phyloP scores from a whole-genome alignment of 2,888 invertebrate genomes.

The Automeris io region DNA sequence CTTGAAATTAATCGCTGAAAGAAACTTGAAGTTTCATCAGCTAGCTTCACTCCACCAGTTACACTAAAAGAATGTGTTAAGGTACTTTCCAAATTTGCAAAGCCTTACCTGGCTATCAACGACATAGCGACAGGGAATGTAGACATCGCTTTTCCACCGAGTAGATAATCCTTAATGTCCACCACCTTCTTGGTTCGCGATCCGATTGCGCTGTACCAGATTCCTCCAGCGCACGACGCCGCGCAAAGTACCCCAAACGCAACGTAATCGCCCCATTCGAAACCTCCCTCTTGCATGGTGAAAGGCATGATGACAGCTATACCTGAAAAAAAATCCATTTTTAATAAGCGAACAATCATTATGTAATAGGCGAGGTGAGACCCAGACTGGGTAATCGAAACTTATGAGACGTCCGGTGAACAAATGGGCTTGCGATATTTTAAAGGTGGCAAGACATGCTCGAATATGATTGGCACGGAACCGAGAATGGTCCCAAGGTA shows the following conservation, averaged over 20 bases:
- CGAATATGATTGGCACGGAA: too few species aligned
- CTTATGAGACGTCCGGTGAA: too few species aligned
- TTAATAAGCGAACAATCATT: too few species aligned
- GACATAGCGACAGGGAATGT: slow-evolving; percentile 92
- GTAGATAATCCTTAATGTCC: slow-evolving; percentile 83
- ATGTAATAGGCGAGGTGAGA: too few species aligned
- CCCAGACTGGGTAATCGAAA: too few species aligned
- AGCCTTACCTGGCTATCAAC: slow-evolving; percentile 84
- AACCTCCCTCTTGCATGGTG: slow-evolving; percentile 59
- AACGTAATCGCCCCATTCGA: slow-evolving; percentile 73
- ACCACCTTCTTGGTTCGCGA: slow-evolving; percentile 69
- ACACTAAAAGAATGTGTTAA: too few species aligned
- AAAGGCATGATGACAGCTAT: slow-evolving; percentile 42
- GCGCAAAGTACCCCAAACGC: slow-evolving; percentile 83
- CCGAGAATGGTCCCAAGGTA: too few species aligned
- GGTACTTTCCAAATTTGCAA: not conserved
- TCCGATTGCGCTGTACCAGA: slow-evolving; percentile 79
- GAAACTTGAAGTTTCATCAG: too few species aligned
- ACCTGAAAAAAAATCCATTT: slow-evolving; percentile 15
- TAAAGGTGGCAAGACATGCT: too few species aligned
- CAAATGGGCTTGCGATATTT: too few species aligned
- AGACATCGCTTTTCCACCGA: slow-evolving; percentile 84
- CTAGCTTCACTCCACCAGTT: too few species aligned
- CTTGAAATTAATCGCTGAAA: too few species aligned
- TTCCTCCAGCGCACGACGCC: slow-evolving; percentile 85